phyloP scores from a whole-genome alignment of 2,888 invertebrate genomes.

The Elysia crispata region DNA sequence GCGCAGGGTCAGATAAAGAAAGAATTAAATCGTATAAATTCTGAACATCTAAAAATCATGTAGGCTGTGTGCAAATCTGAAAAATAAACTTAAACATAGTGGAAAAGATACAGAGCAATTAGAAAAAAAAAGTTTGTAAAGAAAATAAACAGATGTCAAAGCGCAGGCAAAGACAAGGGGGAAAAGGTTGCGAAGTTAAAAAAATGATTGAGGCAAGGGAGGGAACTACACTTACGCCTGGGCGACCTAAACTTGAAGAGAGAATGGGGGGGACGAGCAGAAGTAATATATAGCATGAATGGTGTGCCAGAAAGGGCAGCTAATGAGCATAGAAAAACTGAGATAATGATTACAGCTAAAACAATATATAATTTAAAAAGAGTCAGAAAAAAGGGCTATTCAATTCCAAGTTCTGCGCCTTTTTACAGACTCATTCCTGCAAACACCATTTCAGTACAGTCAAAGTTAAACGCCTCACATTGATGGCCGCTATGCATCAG shows the following conservation, averaged over 20 bases:
- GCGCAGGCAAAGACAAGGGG: constrained; percentile 2
- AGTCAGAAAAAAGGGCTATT: constrained; percentile 18
- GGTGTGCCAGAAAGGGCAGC: constrained; percentile 17
- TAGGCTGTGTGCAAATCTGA: too few relatives aligned
- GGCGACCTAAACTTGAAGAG: constrained; percentile 14
- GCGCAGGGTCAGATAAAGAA: constrained; percentile 11
- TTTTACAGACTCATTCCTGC: constrained; percentile 26
- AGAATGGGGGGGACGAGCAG: constrained; percentile 21
- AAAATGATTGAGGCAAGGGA: constrained; percentile 2
- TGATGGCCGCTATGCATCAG: constrained; percentile 12
- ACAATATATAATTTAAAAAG: constrained; percentile 6
- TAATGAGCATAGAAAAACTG: constrained; percentile 12
- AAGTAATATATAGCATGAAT: constrained; percentile 19
- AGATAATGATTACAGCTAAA: not conserved
- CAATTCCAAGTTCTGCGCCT: not conserved
- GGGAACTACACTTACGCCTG: constrained; percentile 5
- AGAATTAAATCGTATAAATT: too few relatives aligned
- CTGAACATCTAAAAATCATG: too few relatives aligned
- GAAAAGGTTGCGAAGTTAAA: constrained; percentile 13
- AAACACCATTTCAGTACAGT: constrained; percentile 24
- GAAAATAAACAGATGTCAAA: not conserved
- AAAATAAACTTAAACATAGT: too few relatives aligned
- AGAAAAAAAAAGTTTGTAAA: constrained; percentile 14
- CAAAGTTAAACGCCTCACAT: constrained; percentile 15
- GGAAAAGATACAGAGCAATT: constrained; percentile 3